Conservation (phyloP, 2,113 vertebrate species). For the Pseudorectes ferrugineus region DNA sequence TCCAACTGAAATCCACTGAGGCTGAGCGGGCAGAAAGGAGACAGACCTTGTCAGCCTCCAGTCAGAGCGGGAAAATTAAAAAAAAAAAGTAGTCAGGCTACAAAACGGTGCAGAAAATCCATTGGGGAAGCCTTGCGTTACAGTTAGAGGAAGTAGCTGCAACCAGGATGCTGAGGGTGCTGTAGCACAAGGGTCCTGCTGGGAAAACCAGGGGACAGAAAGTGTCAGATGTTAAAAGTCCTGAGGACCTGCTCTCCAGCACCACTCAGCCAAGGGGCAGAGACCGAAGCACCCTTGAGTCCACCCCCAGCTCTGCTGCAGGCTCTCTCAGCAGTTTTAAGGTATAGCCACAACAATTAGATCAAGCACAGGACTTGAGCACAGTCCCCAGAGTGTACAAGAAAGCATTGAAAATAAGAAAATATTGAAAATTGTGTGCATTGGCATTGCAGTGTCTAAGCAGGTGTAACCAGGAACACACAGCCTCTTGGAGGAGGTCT, state of each 20-base stretch:
- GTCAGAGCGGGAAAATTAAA: neutral
- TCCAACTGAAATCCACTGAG: neutral
- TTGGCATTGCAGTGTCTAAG: neutral
- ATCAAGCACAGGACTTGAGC: neutral
- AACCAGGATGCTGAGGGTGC: neutral
- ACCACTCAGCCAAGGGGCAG: neutral
- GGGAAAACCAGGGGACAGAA: neutral
- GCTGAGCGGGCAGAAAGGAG: neutral
- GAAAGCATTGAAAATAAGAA: neutral
- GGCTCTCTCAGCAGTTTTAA: neutral
- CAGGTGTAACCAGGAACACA: neutral
- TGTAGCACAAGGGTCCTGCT: neutral
- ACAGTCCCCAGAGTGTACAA: rapidly evolving
- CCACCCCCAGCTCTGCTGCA: rapidly evolving
- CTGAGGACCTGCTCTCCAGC: neutral
- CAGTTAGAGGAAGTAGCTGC: neutral
- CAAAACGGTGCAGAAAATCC: neutral
- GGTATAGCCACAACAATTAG: rapidly evolving
- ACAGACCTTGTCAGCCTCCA: neutral
- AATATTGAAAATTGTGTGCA: neutral
- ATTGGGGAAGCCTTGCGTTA: neutral
- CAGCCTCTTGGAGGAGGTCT: neutral
- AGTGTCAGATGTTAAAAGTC: neutral
- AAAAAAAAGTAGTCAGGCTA: neutral
- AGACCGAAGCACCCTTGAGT: rapidly evolving